These are phyloP conservation scores for Cettia cetti DNA, from an alignment of 2,113 vertebrate species.

Conservation along the genomic window DNA sequence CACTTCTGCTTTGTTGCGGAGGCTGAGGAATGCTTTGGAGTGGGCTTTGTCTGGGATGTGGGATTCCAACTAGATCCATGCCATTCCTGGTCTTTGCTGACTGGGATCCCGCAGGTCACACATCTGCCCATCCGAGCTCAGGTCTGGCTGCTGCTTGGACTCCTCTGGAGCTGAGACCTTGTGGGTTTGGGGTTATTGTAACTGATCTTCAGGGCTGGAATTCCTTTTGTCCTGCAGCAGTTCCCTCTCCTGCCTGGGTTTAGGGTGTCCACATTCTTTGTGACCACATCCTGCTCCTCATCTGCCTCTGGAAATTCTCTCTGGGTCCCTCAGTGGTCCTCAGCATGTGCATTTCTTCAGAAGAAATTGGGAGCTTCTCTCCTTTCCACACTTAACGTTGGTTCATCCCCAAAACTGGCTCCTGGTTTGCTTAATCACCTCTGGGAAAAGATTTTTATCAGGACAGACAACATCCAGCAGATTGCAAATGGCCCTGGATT, in stretches of 20 bases:
- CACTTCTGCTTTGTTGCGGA: slow-evolving; percentile 5
- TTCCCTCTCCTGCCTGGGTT: not conserved
- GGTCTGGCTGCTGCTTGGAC: not conserved
- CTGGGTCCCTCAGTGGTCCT: not conserved
- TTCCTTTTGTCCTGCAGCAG: not conserved
- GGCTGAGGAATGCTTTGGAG: not conserved
- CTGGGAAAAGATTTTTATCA: slow-evolving; percentile 16
- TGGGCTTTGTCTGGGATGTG: not conserved
- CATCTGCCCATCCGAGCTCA: not conserved
- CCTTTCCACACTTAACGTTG: not conserved
- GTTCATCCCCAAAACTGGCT: not conserved
- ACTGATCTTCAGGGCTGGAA: not conserved
- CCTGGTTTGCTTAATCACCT: not conserved
- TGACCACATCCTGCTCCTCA: not conserved
- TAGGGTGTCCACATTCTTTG: not conserved
- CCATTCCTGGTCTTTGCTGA: not conserved
- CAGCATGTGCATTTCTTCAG: not conserved
- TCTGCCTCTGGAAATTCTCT: not conserved
- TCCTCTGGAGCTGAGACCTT: not conserved
- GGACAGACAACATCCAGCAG: not conserved
- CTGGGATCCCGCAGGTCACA: not conserved
- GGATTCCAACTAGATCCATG: not conserved
- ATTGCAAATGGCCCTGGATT: slow-evolving; percentile 5
- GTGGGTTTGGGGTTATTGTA: not conserved
- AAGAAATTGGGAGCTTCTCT: not conserved